Evolutionary conservation across 2,797 vertebrate species (phyloP).

Genomic region (Thaleichthys pacificus): DNA sequence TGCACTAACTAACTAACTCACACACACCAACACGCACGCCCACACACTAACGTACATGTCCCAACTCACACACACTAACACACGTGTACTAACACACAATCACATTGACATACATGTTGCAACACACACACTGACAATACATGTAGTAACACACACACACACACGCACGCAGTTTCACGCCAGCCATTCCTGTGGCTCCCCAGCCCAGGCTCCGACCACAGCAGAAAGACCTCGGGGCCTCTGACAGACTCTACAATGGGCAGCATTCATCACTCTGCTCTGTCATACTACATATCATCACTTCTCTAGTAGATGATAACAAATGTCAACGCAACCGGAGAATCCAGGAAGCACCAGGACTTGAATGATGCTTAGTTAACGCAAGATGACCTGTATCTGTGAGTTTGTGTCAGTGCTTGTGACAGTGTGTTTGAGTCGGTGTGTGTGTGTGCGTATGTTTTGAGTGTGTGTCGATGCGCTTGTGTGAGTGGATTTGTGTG

Average conservation of each 20-base stretch:
- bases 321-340: neutral
- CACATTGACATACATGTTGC: no score
- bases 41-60: no score
- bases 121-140: no score
- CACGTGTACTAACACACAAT: no score
- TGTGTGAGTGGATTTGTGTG: neutral
- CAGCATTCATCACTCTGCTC: neutral
- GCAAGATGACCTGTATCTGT: neutral
- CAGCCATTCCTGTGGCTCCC: neutral
- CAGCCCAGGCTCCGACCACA: neutral
- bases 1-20: neutral
- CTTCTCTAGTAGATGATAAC: neutral
- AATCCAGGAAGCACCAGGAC: neutral
- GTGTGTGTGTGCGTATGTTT: neutral
- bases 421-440: neutral
- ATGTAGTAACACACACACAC: no score
- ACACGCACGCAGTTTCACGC: no score
- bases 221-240: neutral
- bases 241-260: neutral
- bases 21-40: no score
- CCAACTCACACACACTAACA: no score
- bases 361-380: neutral
- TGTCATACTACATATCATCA: neutral
- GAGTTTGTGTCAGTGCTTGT: neutral
- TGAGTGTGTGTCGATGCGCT: neutral